Conservation (phyloP, 2,113 vertebrate species). For the Ornithorhynchus anatinus region DNA sequence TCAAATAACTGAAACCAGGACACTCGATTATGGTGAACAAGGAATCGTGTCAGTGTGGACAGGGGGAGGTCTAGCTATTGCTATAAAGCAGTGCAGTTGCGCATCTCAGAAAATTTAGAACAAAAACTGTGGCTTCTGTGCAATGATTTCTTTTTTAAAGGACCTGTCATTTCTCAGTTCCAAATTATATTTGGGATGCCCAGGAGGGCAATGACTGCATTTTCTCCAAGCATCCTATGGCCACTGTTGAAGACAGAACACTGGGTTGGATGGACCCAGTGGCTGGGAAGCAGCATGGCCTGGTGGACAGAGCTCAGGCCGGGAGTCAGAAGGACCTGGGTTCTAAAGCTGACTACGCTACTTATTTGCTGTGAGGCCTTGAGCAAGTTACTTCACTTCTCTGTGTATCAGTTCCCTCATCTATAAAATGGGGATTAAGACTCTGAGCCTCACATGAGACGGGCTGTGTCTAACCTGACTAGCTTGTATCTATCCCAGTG, state of each 20-base stretch:
- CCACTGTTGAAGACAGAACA: no score
- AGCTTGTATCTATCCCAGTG: no score
- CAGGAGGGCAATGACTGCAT: no score
- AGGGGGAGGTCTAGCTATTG: background rate
- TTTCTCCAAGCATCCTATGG: no score
- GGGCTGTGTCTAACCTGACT: no score
- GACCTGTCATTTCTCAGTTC: no score
- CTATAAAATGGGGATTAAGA: no score
- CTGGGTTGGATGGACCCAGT: background rate
- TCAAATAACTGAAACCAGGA: background rate
- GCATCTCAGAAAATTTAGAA: slow-evolving; percentile 41
- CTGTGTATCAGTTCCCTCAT: background rate
- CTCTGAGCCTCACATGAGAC: no score
- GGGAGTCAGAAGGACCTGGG: background rate
- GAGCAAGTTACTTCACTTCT: background rate
- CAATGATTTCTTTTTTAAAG: no score
- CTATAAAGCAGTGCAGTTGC: slow-evolving; percentile 30
- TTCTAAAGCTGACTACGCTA: background rate
- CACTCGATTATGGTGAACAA: slow-evolving; percentile 20
- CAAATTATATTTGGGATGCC: no score
- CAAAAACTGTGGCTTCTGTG: no score
- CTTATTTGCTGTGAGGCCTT: background rate
- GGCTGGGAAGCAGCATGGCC: background rate
- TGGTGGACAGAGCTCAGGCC: background rate
- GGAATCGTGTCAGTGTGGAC: slow-evolving; percentile 20